Evolutionary conservation across 2,888 invertebrate species (phyloP).

Genomic region (Panorpa germanica): DNA sequence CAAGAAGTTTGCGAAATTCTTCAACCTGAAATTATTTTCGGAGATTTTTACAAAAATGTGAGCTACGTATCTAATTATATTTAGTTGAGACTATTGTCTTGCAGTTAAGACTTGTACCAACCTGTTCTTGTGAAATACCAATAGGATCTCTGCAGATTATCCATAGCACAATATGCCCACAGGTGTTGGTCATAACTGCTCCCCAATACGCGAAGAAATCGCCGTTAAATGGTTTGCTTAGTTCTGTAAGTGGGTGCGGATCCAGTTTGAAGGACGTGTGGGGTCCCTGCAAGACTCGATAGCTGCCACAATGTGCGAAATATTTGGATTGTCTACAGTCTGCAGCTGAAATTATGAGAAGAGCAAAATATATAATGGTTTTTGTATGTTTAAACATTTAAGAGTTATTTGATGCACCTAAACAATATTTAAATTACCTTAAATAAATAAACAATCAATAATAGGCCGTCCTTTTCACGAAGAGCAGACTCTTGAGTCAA

Average conservation of each 20-base stretch:
- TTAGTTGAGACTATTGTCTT: conserved; percentile 4
- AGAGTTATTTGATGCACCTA: too few relatives aligned
- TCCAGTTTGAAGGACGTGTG: conserved; percentile 28
- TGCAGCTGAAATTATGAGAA: too few relatives aligned
- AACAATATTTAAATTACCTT: conserved; percentile 27
- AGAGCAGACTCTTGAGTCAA: conserved; percentile 38
- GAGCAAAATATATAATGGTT: too few relatives aligned
- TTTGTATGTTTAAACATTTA: too few relatives aligned
- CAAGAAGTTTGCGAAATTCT: conserved; percentile 31
- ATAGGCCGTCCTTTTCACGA: conserved; percentile 34
- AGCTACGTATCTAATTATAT: not conserved
- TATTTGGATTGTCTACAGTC: too few relatives aligned
- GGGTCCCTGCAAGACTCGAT: conserved; percentile 29
- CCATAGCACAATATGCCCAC: conserved; percentile 34
- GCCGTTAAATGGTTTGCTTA: conserved; percentile 33
- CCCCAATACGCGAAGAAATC: conserved; percentile 51
- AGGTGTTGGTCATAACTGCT: conserved; percentile 25
- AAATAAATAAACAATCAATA: conserved; percentile 38
- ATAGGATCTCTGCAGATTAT: conserved; percentile 35
- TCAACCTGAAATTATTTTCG: conserved; percentile 25
- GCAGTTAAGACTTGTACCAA: conserved; percentile 18
- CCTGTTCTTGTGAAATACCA: conserved; percentile 37
- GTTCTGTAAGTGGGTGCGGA: conserved; percentile 27
- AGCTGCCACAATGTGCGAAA: too few relatives aligned
- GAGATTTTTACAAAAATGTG: too few relatives aligned